Evolutionary conservation across 2,113 vertebrate genomes (phyloP).

Genomic region (Paratilapia polleni): DNA sequence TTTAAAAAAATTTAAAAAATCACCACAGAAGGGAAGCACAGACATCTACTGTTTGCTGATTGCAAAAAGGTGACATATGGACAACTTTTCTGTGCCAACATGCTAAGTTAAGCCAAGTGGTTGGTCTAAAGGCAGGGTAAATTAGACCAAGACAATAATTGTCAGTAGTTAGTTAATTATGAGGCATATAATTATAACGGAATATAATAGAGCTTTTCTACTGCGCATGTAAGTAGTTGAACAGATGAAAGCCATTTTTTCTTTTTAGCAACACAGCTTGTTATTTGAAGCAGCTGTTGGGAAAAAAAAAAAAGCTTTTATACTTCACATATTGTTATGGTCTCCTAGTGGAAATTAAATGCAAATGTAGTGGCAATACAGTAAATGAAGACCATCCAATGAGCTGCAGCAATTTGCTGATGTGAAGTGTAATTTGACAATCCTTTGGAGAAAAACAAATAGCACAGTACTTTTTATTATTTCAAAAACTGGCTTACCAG

Average conservation of each 20-base stretch:
- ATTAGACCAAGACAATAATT: not conserved
- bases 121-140: not conserved
- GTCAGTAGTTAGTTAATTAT: not conserved
- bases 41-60: conserved; percentile 17
- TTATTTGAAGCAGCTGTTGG: conserved; percentile 28
- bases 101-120: not conserved
- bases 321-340: conserved; percentile 1
- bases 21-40: not conserved
- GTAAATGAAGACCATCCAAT: conserved; percentile 27
- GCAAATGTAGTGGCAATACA: not conserved
- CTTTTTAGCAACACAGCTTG: not conserved
- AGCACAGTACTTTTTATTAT: not conserved
- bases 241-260: conserved; percentile 15
- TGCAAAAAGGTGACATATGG: not conserved
- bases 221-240: conserved; percentile 23
- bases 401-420: conserved; percentile 23
- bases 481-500: not conserved
- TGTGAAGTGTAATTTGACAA: conserved; percentile 13
- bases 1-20: not conserved
- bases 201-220: not conserved
- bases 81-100: not conserved
- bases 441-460: conserved; percentile 9
- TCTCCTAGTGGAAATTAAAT: conserved; percentile 41
- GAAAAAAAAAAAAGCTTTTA: conserved; percentile 9
- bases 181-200: conserved; percentile 11